These are phyloP conservation scores for Lordiphosa fenestrarum DNA, from an alignment of 2,888 invertebrate genomes.

Conservation along the genomic window DNA sequence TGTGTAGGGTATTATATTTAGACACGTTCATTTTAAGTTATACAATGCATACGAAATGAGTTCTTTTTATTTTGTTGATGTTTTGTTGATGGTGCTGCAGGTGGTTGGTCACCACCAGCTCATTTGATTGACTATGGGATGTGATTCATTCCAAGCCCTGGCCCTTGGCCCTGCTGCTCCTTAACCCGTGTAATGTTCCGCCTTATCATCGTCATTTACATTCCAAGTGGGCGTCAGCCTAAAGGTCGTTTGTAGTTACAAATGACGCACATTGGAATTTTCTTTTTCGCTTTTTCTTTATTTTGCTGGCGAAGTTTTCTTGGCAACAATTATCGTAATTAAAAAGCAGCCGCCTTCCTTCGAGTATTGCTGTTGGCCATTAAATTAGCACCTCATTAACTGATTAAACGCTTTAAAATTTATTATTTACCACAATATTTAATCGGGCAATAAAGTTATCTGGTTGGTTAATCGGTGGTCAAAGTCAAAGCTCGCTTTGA, in stretches of 20 bases:
- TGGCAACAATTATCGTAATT: constrained; percentile 69
- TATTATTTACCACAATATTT: constrained; percentile 20
- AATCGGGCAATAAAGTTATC: constrained; percentile 45
- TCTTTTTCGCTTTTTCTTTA: constrained; percentile 3
- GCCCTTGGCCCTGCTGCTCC: constrained; percentile 21
- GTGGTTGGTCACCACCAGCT: constrained; percentile 32
- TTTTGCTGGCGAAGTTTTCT: constrained; percentile 34
- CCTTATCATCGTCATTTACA: constrained; percentile 26
- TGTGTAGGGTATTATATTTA: constrained; percentile 8
- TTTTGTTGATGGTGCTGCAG: constrained; percentile 14
- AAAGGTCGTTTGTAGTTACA: constrained; percentile 42
- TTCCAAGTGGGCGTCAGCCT: constrained; percentile 4
- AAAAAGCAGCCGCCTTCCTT: constrained; percentile 17
- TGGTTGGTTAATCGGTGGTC: constrained; percentile 15
- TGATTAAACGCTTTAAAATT: constrained; percentile 34
- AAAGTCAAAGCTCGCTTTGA: constrained; percentile 40
- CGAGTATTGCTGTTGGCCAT: constrained; percentile 18
- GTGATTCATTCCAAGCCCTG: constrained; percentile 5
- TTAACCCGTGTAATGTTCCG: constrained; percentile 15
- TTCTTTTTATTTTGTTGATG: constrained; percentile 24
- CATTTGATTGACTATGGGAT: constrained; percentile 8
- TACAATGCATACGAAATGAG: constrained; percentile 38
- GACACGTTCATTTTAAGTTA: constrained; percentile 27
- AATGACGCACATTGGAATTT: constrained; percentile 35
- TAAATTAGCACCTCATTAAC: constrained; percentile 48